A percentile compares a stretch with the other conserved stretches of the same genome.
phyloP scores from a whole-genome alignment of 64 coral and sea anemone genomes.

The Anthopleura sola region DNA sequence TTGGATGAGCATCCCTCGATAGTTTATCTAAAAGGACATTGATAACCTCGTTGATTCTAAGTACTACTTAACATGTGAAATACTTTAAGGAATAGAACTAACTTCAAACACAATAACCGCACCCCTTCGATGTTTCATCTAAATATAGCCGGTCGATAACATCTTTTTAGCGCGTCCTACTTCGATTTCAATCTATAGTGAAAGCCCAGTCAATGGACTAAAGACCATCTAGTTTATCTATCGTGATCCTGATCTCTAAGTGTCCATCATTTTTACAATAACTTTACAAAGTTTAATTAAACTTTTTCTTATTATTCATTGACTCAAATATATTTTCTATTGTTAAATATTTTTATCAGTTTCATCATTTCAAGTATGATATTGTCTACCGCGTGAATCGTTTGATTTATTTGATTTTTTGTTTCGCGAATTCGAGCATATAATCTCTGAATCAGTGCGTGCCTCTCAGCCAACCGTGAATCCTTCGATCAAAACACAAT shows the following conservation, averaged over 20 bases:
- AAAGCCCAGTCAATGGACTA: not conserved
- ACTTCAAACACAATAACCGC: too few species aligned
- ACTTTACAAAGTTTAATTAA: not conserved
- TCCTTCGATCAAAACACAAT: not conserved
- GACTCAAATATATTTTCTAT: not conserved
- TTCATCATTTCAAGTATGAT: not conserved
- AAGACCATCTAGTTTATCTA: not conserved
- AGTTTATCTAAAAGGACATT: too few species aligned
- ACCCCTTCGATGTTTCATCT: too few species aligned
- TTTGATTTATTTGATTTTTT: not conserved
- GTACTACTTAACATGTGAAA: too few species aligned
- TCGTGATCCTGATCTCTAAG: not conserved
- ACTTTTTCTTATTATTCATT: not conserved
- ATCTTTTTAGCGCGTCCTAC: too few species aligned
- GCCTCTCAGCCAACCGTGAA: not conserved
- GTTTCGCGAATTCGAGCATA: not conserved
- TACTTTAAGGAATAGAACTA: too few species aligned
- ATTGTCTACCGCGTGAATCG: not conserved
- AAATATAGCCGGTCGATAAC: too few species aligned
- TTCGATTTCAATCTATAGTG: not conserved
- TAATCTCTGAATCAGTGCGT: not conserved
- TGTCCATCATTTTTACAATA: not conserved
- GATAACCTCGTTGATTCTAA: too few species aligned
- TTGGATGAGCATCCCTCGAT: too few species aligned
- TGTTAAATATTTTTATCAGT: not conserved